phyloP scores from a whole-genome alignment of 1,140 invertebrate genomes.

The Pygmarrhopalites habei region DNA sequence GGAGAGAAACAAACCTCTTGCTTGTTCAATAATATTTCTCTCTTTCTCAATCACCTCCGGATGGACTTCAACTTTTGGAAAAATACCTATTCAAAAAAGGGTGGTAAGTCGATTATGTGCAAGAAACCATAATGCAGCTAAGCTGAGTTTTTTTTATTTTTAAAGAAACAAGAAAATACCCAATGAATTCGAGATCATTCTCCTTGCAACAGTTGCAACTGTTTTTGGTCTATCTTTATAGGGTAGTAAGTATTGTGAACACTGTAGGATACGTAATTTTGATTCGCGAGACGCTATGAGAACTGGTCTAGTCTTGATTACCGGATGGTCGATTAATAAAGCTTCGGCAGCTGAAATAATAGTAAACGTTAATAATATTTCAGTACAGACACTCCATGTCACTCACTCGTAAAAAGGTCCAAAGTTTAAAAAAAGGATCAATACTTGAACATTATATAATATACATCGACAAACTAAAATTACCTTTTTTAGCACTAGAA shows the following conservation, averaged over 20 bases:
- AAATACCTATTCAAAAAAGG: background rate
- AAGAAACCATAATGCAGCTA: background rate
- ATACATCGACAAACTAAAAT: background rate
- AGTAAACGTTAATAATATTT: background rate
- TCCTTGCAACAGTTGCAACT: background rate
- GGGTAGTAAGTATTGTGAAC: conserved; percentile 2
- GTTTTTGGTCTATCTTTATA: conserved; percentile 15
- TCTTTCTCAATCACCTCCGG: no score
- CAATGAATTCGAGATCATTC: conserved; percentile 6
- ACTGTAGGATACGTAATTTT: background rate
- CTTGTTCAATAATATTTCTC: no score
- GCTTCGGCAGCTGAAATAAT: background rate
- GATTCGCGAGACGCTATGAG: background rate
- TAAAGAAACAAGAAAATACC: background rate
- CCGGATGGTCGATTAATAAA: conserved; percentile 1
- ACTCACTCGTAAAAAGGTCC: background rate
- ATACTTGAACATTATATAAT: background rate
- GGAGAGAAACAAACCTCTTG: no score
- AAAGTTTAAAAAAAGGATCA: background rate
- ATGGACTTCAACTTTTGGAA: no score
- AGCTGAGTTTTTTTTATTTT: background rate
- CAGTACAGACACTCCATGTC: no score
- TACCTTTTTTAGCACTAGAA: background rate
- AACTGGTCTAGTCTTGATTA: background rate
- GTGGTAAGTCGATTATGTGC: background rate